These are phyloP conservation scores for Brachyopa scutellaris DNA, from an alignment of 2,888 invertebrate species.

Conservation along the genomic window DNA sequence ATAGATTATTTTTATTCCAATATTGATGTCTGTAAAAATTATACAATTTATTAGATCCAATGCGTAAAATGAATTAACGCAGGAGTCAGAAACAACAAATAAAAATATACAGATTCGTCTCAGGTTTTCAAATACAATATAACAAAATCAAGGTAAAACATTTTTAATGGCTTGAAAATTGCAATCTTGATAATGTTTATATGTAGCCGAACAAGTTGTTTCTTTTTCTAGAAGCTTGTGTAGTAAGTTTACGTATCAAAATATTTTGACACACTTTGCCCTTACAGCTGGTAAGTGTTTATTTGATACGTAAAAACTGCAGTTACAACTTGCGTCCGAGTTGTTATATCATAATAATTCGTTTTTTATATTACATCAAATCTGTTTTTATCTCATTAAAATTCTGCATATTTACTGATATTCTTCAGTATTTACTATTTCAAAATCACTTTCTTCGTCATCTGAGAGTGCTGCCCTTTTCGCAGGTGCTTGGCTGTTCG, in stretches of 20 bases:
- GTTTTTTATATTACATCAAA: constrained; percentile 15
- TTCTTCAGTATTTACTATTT: constrained; percentile 80
- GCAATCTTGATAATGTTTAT: no score
- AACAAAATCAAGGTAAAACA: no score
- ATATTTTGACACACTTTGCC: background rate
- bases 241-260: background rate
- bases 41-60: background rate
- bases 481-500: constrained; percentile 4
- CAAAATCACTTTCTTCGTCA: constrained; percentile 81
- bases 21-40: background rate
- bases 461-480: constrained; percentile 48
- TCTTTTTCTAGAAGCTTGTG: background rate
- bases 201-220: no score
- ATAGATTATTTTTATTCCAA: background rate
- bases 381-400: background rate
- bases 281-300: background rate
- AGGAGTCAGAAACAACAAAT: no score
- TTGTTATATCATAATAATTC: background rate
- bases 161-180: no score
- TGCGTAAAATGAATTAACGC: background rate
- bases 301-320: background rate
- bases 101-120: no score
- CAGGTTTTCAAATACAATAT: no score
- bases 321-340: background rate
- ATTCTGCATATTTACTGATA: constrained; percentile 75